A percentile compares a stretch with the other conserved stretches of the same genome.
Evolutionary conservation across 2,888 invertebrate species (phyloP).

Genomic region (Hetaerina titia): DNA sequence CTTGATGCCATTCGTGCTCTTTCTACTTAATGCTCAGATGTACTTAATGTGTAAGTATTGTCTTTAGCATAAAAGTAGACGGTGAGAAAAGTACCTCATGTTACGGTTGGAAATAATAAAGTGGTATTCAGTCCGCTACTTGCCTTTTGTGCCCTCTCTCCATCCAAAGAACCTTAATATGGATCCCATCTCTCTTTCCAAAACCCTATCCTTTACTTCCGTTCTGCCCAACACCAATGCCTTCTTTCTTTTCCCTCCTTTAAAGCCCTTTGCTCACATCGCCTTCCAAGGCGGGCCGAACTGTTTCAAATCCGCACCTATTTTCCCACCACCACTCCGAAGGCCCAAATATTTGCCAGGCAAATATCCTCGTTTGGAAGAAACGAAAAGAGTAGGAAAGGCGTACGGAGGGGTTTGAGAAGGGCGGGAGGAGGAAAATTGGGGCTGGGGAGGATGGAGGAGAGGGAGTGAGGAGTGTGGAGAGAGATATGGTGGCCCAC

Average conservation of each 20-base stretch:
- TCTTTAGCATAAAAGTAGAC: too few relatives aligned
- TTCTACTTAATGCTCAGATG: too few relatives aligned
- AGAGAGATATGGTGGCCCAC: background rate
- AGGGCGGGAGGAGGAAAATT: background rate
- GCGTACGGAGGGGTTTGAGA: slow-evolving; percentile 1
- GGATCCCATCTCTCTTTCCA: slow-evolving; percentile 12
- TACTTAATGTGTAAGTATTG: too few relatives aligned
- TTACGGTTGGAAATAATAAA: too few relatives aligned
- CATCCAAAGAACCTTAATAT: slow-evolving; percentile 20
- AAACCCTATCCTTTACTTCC: background rate
- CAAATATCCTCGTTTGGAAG: slow-evolving; percentile 49
- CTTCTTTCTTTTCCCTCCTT: background rate
- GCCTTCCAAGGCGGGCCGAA: background rate
- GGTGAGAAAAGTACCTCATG: too few relatives aligned
- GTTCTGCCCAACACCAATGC: background rate
- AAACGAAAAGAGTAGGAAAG: background rate
- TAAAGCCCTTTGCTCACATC: background rate
- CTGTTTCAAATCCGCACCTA: slow-evolving; percentile 42
- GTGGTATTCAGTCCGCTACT: slow-evolving; percentile 27
- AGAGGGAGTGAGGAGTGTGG: background rate
- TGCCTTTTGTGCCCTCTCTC: slow-evolving; percentile 13
- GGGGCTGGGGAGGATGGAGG: background rate
- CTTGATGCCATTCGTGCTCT: too few relatives aligned
- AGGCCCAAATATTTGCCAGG: slow-evolving; percentile 61
- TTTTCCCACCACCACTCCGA: slow-evolving; percentile 11